A percentile compares a stretch with the other conserved stretches of the same genome.
Conservation (phyloP, 2,888 invertebrate genomes). For the Crepidodera aurea region DNA sequence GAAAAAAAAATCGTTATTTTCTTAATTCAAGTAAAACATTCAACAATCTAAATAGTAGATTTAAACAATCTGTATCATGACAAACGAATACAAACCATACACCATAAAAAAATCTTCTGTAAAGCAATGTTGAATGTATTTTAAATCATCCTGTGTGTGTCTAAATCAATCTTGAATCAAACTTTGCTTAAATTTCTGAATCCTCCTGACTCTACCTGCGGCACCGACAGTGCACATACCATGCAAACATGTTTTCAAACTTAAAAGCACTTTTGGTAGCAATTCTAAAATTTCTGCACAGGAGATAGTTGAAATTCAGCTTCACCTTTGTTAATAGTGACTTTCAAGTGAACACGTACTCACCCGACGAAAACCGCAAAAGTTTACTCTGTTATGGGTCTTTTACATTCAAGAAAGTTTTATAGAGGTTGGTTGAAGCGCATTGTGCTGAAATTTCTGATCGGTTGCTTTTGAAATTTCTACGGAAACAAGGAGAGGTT, state of each 20-base stretch:
- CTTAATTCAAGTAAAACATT: no score
- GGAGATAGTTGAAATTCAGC: constrained; percentile 17
- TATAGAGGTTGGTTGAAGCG: constrained; percentile 1
- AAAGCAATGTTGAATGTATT: no score
- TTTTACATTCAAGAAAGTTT: constrained; percentile 17
- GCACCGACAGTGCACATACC: not conserved
- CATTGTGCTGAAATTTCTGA: constrained; percentile 23
- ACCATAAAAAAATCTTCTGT: no score
- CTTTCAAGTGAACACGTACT: constrained; percentile 21
- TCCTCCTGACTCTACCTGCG: no score
- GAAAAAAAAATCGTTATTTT: no score
- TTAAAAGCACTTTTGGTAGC: not conserved
- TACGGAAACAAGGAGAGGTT: constrained; percentile 4
- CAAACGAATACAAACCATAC: no score
- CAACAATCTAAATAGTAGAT: no score
- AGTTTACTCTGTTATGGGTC: constrained; percentile 23
- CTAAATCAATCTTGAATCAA: no score
- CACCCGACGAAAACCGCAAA: constrained; percentile 8
- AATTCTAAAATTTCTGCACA: not conserved
- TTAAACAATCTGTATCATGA: no score
- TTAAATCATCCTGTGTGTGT: no score
- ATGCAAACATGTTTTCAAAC: not conserved
- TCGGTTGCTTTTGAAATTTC: constrained; percentile 12
- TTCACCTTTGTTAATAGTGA: constrained; percentile 18
- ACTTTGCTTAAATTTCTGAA: no score